These are phyloP conservation scores for Hyperoplus immaculatus DNA, from an alignment of 2,797 vertebrate genomes.

Conservation along the genomic window DNA sequence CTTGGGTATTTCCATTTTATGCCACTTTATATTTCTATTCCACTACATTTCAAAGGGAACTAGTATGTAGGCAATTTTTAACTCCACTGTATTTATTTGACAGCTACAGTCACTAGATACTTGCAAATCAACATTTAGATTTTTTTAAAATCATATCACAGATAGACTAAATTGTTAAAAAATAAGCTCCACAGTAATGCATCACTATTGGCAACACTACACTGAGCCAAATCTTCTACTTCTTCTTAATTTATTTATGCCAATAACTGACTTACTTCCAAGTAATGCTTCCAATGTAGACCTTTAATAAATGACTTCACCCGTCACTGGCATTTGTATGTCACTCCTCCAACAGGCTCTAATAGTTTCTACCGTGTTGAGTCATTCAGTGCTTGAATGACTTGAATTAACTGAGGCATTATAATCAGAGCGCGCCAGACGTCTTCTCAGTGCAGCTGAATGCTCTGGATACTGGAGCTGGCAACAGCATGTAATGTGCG, in stretches of 20 bases:
- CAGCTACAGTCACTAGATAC: not conserved
- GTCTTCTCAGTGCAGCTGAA: constrained; percentile 49
- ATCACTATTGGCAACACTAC: not conserved
- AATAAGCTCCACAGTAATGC: not conserved
- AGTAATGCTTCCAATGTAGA: not conserved
- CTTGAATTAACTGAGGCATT: constrained; percentile 53
- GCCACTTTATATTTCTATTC: not conserved
- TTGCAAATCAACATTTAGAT: constrained; percentile 5
- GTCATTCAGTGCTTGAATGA: constrained; percentile 38
- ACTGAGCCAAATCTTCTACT: not conserved
- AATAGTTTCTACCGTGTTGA: constrained; percentile 53
- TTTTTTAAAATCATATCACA: no score
- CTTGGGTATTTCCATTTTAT: not conserved
- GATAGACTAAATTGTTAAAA: no score
- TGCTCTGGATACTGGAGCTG: constrained; percentile 38
- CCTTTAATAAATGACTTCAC: constrained; percentile 10
- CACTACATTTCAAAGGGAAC: not conserved
- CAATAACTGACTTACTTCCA: not conserved
- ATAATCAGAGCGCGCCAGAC: constrained; percentile 55
- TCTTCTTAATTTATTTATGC: not conserved
- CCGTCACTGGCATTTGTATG: not conserved
- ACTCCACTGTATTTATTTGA: not conserved
- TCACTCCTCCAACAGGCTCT: constrained; percentile 38
- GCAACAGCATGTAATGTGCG: constrained; percentile 6
- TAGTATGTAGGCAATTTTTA: not conserved